Evolutionary conservation across 2,113 vertebrate genomes (phyloP), one percentile per base, ranked within the genome.

Genomic region (Micromys minutus): DNA sequence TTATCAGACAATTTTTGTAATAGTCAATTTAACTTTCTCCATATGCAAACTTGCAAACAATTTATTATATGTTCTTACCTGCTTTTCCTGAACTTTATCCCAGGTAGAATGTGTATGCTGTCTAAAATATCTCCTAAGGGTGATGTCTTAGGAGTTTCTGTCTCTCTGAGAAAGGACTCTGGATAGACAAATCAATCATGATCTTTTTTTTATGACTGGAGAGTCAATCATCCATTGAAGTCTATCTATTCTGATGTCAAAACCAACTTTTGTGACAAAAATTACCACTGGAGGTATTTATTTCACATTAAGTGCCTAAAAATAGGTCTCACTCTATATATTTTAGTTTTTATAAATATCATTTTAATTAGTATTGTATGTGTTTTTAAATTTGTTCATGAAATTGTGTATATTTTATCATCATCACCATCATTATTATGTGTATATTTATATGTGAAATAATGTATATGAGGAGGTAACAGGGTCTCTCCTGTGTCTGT

Each of bases 221-320:
- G 5, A 87, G 21, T n/a, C 39, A 13, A 52, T 19, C 11, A 2
- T 47, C 65, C 36, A 59, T 65, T 81, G 36, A 88, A 59, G n/a
- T 65, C 21, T 74, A 26, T 55, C 79, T 34, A 65, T 88, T 75
- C 29, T 63, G 75, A 83, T 81, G 9, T 84, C 83, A 87, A 96
- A 59, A 72, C 77, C 74, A 97, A 86, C 47, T 74, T 63, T 4
- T 69, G 79, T 85, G 87, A 76, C 16, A 90, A 34, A 81, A 45
- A 76, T 71, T 63, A 94, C 75, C 34, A 87, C 42, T 63, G 39
- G 2, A 92, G 26, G 50, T 45, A 80, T 59, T 79, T 67, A 10
- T 87, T 69, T 12, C 42, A 75, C 42, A 63, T 92, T 90, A 92
- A 95, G 15, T 80, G 24, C 31, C 50, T 88, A 52, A 59, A 88